Conservation (phyloP, 2,113 vertebrate species). For the Bubo blakistoni region DNA sequence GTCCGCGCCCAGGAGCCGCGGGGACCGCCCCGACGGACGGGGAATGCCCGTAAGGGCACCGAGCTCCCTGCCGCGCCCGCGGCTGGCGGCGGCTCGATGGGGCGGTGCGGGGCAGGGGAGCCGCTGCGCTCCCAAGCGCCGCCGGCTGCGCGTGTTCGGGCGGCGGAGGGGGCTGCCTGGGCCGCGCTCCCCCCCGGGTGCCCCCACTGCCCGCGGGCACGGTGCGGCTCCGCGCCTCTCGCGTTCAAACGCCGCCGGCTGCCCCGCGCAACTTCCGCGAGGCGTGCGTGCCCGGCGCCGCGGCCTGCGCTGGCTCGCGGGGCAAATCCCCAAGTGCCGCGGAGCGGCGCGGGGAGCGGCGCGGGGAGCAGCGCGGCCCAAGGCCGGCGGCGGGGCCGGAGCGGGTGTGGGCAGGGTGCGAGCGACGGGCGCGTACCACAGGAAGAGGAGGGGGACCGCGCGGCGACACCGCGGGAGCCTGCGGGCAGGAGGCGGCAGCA, state of each 20-base stretch:
- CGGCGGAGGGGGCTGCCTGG: not conserved
- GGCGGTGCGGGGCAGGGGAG: not conserved
- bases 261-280: conserved; percentile 7
- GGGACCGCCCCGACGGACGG: not conserved
- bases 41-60: not conserved
- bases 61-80: not conserved
- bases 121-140: not conserved
- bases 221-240: not conserved
- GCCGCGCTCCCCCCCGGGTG: no score
- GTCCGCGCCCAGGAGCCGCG: not conserved
- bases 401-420: not conserved
- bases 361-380: not conserved
- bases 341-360: no score
- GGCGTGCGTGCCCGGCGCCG: not conserved
- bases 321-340: not conserved
- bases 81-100: not conserved
- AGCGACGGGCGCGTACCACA: not conserved
- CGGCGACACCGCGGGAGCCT: not conserved
- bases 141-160: not conserved
- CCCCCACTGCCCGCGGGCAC: not conserved
- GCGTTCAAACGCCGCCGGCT: not conserved
- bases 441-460: not conserved
- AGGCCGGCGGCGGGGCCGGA: not conserved
- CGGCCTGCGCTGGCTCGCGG: not conserved
- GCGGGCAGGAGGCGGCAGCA: not conserved